phyloP scores from a whole-genome alignment of 2,113 vertebrate genomes.

The Scomber scombrus region DNA sequence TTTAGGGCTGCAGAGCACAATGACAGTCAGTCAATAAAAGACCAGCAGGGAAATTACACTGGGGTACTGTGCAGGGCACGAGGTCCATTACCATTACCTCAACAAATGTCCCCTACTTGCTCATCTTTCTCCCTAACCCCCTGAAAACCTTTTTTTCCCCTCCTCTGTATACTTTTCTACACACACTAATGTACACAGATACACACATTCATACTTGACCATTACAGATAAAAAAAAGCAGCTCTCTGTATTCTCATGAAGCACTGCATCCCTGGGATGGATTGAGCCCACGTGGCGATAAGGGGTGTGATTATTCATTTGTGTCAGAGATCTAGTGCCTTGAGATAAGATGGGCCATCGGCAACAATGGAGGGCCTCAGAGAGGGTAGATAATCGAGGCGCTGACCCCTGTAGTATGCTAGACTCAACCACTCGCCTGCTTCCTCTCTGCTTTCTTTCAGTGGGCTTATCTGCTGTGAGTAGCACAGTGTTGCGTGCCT shows the following conservation, averaged over 20 bases:
- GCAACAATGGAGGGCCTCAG: slow-evolving; percentile 67
- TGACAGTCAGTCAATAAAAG: slow-evolving; percentile 71
- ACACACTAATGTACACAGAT: neutral
- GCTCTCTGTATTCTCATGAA: slow-evolving; percentile 38
- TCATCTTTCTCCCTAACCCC: slow-evolving; percentile 41
- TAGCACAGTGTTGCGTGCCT: slow-evolving; percentile 49
- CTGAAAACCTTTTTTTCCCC: slow-evolving; percentile 30
- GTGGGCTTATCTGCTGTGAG: slow-evolving; percentile 69
- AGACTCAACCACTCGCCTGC: slow-evolving; percentile 39
- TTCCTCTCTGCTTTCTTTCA: slow-evolving; percentile 65
- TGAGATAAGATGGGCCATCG: slow-evolving; percentile 70
- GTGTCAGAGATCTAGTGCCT: slow-evolving; percentile 68
- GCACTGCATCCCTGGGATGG: slow-evolving; percentile 22
- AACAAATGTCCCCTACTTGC: slow-evolving; percentile 58
- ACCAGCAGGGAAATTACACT: slow-evolving; percentile 66
- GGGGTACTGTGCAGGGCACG: slow-evolving; percentile 34
- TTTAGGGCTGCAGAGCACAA: slow-evolving; percentile 44
- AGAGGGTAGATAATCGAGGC: slow-evolving; percentile 71
- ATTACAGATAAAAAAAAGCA: neutral
- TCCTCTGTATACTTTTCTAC: slow-evolving; percentile 27
- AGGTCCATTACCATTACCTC: slow-evolving; percentile 66
- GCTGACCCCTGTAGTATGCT: slow-evolving; percentile 66
- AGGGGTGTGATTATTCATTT: slow-evolving; percentile 62
- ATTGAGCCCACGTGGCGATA: slow-evolving; percentile 58
- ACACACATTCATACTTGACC: slow-evolving; percentile 6